Conservation (phyloP, 2,797 vertebrate species). For the Borostomias antarcticus region DNA sequence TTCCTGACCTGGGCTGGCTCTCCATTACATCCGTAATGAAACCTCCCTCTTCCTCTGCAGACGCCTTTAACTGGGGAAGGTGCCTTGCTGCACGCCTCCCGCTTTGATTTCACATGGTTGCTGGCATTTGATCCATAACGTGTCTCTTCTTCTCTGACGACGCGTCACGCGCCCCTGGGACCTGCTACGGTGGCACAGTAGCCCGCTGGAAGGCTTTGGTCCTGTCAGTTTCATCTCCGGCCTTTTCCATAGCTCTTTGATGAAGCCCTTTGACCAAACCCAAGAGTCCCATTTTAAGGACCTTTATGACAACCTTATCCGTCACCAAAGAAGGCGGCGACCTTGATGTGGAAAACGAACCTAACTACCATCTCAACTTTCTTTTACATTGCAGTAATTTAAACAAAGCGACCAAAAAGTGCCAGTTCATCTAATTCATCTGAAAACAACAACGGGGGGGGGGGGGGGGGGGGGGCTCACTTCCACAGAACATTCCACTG, state of each 20-base stretch:
- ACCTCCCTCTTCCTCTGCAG: conserved; percentile 65
- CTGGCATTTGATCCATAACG: conserved; percentile 78
- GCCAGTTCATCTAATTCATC: conserved; percentile 22
- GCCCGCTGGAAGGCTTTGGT: conserved; percentile 35
- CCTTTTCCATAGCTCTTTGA: conserved; percentile 64
- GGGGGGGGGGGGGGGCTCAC: too few relatives aligned
- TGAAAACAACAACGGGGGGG: conserved; percentile 14
- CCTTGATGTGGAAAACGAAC: conserved; percentile 51
- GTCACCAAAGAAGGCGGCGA: conserved; percentile 39
- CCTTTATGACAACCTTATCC: conserved; percentile 48
- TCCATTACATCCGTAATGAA: conserved; percentile 78
- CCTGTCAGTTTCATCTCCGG: conserved; percentile 41
- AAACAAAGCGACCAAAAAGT: conserved; percentile 23
- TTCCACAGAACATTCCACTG: too few relatives aligned
- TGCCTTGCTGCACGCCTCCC: conserved; percentile 50
- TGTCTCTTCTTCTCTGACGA: conserved; percentile 58
- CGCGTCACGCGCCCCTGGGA: conserved; percentile 33
- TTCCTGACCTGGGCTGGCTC: conserved; percentile 73
- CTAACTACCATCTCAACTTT: conserved; percentile 40
- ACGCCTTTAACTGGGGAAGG: conserved; percentile 75
- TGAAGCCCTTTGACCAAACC: conserved; percentile 57
- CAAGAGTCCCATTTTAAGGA: conserved; percentile 49
- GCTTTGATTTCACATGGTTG: conserved; percentile 71
- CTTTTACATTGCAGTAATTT: conserved; percentile 8
- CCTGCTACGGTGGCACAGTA: conserved; percentile 47